Percentiles rank a stretch among this genome's conserved stretches.
Conservation (phyloP, 1,140 invertebrate species). For the Arctopsyche grandis region DNA sequence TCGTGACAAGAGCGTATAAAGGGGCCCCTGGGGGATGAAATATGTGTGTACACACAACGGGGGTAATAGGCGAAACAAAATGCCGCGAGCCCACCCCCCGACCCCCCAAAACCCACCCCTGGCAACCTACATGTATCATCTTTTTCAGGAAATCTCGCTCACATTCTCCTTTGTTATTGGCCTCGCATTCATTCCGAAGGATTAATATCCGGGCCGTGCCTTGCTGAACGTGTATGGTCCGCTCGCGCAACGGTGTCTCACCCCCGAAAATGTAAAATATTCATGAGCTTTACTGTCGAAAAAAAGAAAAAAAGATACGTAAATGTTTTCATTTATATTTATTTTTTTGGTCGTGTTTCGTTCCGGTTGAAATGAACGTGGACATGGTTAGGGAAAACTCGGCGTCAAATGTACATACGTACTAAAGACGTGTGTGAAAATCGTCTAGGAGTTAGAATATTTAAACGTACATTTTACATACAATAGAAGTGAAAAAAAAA, state of each 20-base stretch:
- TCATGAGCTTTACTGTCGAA: background rate
- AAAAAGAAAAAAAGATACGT: too few species aligned
- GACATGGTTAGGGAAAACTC: too few species aligned
- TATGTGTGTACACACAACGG: conserved; percentile 31
- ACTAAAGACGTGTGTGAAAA: too few species aligned
- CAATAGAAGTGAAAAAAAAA: too few species aligned
- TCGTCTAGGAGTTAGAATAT: too few species aligned
- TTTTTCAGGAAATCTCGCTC: conserved; percentile 37
- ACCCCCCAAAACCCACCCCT: background rate
- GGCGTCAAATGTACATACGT: too few species aligned
- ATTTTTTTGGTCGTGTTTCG: too few species aligned
- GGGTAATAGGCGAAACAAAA: conserved; percentile 32
- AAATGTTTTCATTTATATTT: too few species aligned
- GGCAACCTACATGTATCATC: conserved; percentile 36
- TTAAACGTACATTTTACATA: too few species aligned
- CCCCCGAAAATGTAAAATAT: conserved; percentile 9
- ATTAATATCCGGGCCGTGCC: conserved; percentile 25
- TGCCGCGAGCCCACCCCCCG: background rate
- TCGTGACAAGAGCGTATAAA: conserved; percentile 43
- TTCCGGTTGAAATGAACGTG: too few species aligned
- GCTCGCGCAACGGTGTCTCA: background rate
- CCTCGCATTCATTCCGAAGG: conserved; percentile 33
- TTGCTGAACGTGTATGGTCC: background rate
- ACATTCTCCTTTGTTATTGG: conserved; percentile 40
- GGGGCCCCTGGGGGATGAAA: conserved; percentile 23